phyloP scores from a whole-genome alignment of 2,888 invertebrate genomes.

The Sesamia inferens region DNA sequence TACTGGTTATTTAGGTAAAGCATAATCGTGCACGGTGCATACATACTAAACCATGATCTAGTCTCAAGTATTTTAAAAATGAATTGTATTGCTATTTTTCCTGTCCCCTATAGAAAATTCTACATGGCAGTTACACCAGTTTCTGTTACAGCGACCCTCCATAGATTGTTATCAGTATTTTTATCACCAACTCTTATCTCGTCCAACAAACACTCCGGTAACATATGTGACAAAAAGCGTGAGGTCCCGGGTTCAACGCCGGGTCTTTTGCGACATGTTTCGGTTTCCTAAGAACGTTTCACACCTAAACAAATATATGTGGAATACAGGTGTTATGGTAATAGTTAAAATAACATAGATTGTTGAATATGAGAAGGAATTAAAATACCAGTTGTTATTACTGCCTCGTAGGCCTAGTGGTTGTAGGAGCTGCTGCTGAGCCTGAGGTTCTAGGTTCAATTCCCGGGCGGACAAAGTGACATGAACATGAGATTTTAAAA shows the following conservation, averaged over 20 bases:
- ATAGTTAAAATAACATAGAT: not conserved
- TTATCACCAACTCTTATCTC: constrained; percentile 35
- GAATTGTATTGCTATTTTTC: not conserved
- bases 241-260: constrained; percentile 37
- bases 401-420: not conserved
- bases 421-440: not conserved
- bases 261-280: constrained; percentile 37
- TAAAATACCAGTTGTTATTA: not conserved
- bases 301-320: constrained; percentile 42
- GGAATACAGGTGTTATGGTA: constrained; percentile 22
- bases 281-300: constrained; percentile 17
- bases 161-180: constrained; percentile 23
- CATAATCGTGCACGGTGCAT: too few relatives aligned
- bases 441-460: not conserved
- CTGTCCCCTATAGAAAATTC: not conserved
- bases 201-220: constrained; percentile 19
- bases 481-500: not conserved
- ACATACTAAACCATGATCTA: not conserved
- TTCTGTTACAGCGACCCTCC: constrained; percentile 16
- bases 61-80: not conserved
- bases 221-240: constrained; percentile 35
- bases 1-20: too few relatives aligned
- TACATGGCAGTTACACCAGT: not conserved
- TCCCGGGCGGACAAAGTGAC: not conserved
- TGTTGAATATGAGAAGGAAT: not conserved